These are phyloP conservation scores for Danio choprae DNA, from an alignment of 2,797 vertebrate genomes.

Conservation along the genomic window DNA sequence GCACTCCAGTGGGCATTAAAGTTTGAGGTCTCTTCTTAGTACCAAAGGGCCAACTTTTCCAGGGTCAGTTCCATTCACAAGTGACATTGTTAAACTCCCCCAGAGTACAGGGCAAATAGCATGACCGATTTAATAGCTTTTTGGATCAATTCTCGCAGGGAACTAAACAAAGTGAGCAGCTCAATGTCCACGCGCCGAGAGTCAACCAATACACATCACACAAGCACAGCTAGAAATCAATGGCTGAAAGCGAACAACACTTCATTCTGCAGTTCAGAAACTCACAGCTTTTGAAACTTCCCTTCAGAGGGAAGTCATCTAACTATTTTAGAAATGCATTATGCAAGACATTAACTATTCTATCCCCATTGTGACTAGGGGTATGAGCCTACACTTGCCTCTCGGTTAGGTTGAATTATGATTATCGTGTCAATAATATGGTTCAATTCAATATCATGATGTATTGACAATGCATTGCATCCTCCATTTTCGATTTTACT, in stretches of 20 bases:
- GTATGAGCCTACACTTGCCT: neutral
- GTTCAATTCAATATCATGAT: too few relatives aligned
- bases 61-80: constrained; percentile 30
- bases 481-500: too few relatives aligned
- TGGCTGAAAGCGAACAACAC: constrained; percentile 28
- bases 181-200: constrained; percentile 2
- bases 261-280: constrained; percentile 14
- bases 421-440: too few relatives aligned
- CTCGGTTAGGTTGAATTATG: too few relatives aligned
- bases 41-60: constrained; percentile 44
- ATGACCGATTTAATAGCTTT: constrained; percentile 41
- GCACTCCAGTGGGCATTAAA: constrained; percentile 43
- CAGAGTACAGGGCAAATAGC: constrained; percentile 25
- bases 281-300: constrained; percentile 10
- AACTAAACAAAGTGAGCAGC: constrained; percentile 43
- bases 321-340: neutral
- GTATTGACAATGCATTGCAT: too few relatives aligned
- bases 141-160: constrained; percentile 42
- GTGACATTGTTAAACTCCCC: constrained; percentile 43
- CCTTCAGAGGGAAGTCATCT: neutral
- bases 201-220: constrained; percentile 34
- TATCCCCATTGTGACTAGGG: neutral
- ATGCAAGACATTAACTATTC: neutral
- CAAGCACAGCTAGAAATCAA: constrained; percentile 41
- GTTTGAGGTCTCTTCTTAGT: constrained; percentile 45